Base-by-base conservation (phyloP, 2,888 invertebrate species). In the Leptogaster cylindrica region DNA sequence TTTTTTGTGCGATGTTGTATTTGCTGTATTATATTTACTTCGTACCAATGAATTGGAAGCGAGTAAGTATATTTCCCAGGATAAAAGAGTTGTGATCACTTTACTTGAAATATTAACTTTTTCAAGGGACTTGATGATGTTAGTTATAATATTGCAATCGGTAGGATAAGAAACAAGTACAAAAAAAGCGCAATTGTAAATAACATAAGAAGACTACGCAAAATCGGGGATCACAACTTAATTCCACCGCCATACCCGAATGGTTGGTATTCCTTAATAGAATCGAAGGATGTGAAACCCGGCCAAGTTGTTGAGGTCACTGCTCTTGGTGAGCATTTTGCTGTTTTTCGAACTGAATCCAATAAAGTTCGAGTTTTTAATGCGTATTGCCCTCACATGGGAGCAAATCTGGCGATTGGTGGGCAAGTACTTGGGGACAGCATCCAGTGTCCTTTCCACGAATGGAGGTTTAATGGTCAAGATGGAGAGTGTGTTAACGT, bases 381-480 rank as follows among this genome's bases (percentile, higher is more conserved):
- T 77, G 93, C 95, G 0, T 93, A 93, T 76, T 95, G 95, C 74
- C 94, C 95, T 0, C 95, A 95, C 76, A 82, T 95, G 72, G 95
- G 95, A 0, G 95, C 95, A 0, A 92, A 95, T 77, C 81, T 95
- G 75, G 93, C 87, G 0, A 84, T 90, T 0, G 93, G 93, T 0
- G 94, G 94, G 0, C 85, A 84, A 0, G 92, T 93, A 0, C 79
- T 83, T 31, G 91, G 89, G 0, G 88, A 90, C 74, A 92, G 92
- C 73, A 85, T 95, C 6, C 89, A 91, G 74, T 95, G 95, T 74
- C 95, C 95, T 0, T 95, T 95, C 80, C 95, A 95, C 75, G 88
- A 88, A 64, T 95, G 95, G 95, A 81, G 83, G 63, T 95, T 95
- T 76, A 84, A 86, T 3, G 91, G 89, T 0, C 78, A 79, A n/a